phyloP scores from a whole-genome alignment of 2,113 vertebrate genomes.

The Microcebus ravelobensis region DNA sequence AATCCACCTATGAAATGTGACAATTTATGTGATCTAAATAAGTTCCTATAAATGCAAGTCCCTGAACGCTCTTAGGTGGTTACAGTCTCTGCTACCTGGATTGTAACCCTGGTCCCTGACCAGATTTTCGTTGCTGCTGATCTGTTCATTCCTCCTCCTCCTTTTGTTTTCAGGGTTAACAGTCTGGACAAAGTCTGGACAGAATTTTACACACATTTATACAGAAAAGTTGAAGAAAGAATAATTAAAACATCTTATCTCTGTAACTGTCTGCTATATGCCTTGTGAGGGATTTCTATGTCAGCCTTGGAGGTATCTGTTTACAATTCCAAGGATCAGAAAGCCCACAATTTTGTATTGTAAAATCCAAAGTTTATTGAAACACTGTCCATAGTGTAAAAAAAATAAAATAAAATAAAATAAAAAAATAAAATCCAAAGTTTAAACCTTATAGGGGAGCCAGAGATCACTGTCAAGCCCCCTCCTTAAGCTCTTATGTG shows the following conservation, averaged over 20 bases:
- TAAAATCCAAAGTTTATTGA: neutral
- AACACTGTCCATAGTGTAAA: no score
- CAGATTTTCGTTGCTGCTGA: neutral
- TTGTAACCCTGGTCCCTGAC: neutral
- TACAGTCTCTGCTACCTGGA: neutral
- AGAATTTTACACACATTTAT: neutral
- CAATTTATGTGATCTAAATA: neutral
- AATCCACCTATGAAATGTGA: neutral
- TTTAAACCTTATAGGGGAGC: neutral
- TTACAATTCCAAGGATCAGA: neutral
- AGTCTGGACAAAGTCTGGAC: neutral
- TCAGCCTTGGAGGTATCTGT: no score
- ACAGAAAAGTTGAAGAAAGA: neutral
- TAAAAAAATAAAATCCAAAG: neutral
- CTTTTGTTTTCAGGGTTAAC: neutral
- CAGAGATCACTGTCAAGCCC: neutral
- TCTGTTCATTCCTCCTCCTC: neutral
- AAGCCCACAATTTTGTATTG: neutral
- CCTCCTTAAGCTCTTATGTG: neutral
- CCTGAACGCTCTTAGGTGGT: neutral
- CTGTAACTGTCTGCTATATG: neutral
- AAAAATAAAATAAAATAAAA: no score
- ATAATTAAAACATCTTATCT: neutral
- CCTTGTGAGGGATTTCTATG: neutral
- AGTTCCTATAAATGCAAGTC: neutral